A percentile compares a stretch with the other conserved stretches of the same genome.
These are phyloP conservation scores for Aspidiotus rigidus DNA, from an alignment of 2,888 invertebrate species.

Conservation along the genomic window DNA sequence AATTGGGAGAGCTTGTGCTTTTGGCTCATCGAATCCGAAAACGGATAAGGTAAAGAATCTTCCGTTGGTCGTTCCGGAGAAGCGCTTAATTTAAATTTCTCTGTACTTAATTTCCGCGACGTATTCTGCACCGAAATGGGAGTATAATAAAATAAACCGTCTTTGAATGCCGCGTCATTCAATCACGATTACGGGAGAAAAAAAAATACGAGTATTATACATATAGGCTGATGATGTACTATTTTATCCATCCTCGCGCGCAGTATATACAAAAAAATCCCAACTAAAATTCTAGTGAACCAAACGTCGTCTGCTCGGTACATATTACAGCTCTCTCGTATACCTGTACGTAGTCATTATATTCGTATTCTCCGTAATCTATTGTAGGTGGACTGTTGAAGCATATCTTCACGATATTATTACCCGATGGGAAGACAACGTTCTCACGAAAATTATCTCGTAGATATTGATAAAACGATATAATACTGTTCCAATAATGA, in stretches of 20 bases:
- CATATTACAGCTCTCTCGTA: background rate
- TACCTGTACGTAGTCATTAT: conserved; percentile 13
- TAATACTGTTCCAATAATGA: background rate
- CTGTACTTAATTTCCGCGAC: background rate
- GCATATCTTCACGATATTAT: conserved; percentile 30
- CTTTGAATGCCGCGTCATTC: conserved; percentile 3
- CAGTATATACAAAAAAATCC: background rate
- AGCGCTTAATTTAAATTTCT: too few species aligned
- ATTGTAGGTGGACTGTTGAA: conserved; percentile 31
- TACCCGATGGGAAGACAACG: conserved; percentile 13
- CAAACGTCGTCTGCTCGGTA: background rate
- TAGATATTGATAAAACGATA: conserved; percentile 9
- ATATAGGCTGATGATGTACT: too few species aligned
- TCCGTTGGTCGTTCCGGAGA: too few species aligned
- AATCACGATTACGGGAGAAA: conserved; percentile 1
- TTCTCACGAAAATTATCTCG: conserved; percentile 31
- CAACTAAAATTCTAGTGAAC: background rate
- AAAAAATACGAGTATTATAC: background rate
- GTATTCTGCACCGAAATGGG: background rate
- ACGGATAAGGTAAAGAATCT: too few species aligned
- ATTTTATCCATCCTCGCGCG: too few species aligned
- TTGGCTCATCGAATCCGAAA: too few species aligned
- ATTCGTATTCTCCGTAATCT: conserved; percentile 15
- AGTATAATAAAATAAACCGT: background rate
- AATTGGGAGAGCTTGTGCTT: too few species aligned